phyloP scores from a whole-genome alignment of 1,140 invertebrate species.

The Drosophila kanapiae region DNA sequence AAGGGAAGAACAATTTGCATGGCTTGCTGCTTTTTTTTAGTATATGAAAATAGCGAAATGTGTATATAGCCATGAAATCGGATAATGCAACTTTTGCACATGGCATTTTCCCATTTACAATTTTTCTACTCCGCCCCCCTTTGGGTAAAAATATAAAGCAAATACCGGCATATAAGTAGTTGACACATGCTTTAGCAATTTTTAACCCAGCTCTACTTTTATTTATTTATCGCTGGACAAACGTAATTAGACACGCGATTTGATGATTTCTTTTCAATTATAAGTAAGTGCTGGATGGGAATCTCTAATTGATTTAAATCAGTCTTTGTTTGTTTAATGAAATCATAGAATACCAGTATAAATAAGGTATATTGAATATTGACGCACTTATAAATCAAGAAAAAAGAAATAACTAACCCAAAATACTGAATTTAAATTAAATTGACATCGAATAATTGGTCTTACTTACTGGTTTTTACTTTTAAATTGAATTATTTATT shows the following conservation, averaged over 20 bases:
- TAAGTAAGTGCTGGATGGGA: neutral
- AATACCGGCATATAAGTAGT: neutral
- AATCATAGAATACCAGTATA: neutral
- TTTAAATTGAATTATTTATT: neutral
- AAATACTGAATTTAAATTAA: too few species aligned
- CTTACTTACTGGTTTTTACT: too few species aligned
- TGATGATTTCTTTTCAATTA: neutral
- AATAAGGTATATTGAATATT: too few species aligned
- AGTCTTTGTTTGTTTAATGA: neutral
- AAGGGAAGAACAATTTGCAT: constrained; percentile 9
- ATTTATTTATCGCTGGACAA: constrained; percentile 13
- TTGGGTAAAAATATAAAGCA: too few species aligned
- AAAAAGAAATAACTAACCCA: too few species aligned
- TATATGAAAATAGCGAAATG: neutral
- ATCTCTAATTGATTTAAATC: neutral
- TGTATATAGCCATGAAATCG: constrained; percentile 2
- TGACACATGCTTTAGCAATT: constrained; percentile 1
- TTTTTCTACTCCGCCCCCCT: too few species aligned
- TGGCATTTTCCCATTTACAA: neutral
- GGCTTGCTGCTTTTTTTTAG: neutral
- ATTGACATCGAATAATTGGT: too few species aligned
- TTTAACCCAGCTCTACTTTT: neutral
- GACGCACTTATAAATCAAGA: too few species aligned
- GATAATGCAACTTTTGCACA: constrained; percentile 9
- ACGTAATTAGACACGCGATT: constrained; percentile 59